These are phyloP conservation scores for Achatina immaculata DNA, from an alignment of 1,140 invertebrate species.

Conservation along the genomic window DNA sequence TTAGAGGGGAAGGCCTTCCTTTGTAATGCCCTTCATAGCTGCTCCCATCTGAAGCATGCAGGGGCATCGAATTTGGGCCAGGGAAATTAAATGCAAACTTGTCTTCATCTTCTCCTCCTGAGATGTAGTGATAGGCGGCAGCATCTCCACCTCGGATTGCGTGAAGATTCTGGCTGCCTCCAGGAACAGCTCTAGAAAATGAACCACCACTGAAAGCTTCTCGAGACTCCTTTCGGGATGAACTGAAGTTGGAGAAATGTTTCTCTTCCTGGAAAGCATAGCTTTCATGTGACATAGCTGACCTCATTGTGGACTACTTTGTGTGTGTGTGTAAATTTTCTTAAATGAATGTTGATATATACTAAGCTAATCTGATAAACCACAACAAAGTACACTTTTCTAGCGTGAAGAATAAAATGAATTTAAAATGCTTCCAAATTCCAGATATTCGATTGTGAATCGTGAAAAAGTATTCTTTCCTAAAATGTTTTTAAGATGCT, in stretches of 20 bases:
- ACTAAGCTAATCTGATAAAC: no score
- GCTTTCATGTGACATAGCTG: background rate
- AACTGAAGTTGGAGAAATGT: background rate
- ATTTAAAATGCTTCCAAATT: no score
- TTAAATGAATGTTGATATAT: no score
- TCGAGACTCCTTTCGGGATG: background rate
- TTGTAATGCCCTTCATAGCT: background rate
- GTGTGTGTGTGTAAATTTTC: no score
- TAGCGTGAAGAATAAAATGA: no score
- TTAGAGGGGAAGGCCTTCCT: background rate
- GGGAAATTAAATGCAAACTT: slow-evolving; percentile 31
- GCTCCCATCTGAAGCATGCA: background rate
- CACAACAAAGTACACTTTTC: no score
- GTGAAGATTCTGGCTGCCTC: background rate
- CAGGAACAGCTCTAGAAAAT: background rate
- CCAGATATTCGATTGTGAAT: no score
- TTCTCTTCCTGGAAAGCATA: slow-evolving; percentile 26
- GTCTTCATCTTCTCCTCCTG: slow-evolving; percentile 19
- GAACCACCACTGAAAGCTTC: background rate
- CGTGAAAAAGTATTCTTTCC: no score
- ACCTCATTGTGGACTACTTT: background rate
- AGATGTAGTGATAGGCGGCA: no score
- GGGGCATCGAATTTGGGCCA: slow-evolving; percentile 5
- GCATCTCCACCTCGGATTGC: background rate
- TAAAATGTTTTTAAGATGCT: no score